A percentile compares a stretch with the other conserved stretches of the same genome.
Evolutionary conservation across 2,797 vertebrate genomes (phyloP).

Genomic region (Myotis myotis): DNA sequence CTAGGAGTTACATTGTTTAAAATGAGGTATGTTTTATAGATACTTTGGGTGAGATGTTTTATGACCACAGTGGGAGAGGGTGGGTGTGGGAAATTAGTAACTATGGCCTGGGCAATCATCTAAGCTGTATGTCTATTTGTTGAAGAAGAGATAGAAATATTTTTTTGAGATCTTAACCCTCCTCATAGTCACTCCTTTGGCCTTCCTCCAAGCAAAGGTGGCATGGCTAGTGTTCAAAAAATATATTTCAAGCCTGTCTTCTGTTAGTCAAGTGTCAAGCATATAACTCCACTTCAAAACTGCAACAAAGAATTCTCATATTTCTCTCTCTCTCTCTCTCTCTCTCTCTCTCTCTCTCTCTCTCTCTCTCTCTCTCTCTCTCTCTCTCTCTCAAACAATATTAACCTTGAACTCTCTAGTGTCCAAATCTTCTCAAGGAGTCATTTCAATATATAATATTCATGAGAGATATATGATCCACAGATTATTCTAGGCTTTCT

Average conservation of each 20-base stretch:
- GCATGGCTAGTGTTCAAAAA: conserved; percentile 53
- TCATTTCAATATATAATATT: conserved; percentile 58
- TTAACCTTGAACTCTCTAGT: conserved; percentile 53
- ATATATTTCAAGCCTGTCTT: conserved; percentile 22
- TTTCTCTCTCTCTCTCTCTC: neutral
- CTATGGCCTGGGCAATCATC: neutral
- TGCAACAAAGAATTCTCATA: neutral
- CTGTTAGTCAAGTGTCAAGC: conserved; percentile 29
- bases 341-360: neutral
- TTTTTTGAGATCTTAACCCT: conserved; percentile 14
- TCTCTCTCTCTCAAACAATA: neutral
- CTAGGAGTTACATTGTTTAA: conserved; percentile 63
- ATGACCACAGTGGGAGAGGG: neutral
- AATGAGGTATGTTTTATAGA: conserved; percentile 56
- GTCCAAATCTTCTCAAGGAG: conserved; percentile 35
- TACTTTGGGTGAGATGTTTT: conserved; percentile 43
- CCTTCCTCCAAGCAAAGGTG: conserved; percentile 47
- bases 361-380: neutral
- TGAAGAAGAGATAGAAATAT: conserved; percentile 9
- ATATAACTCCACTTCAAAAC: conserved; percentile 29
- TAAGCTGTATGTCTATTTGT: conserved; percentile 23
- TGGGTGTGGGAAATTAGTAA: neutral
- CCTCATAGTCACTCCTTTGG: conserved; percentile 17
- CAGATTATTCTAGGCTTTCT: conserved; percentile 52
- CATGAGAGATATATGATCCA: conserved; percentile 27